Evolutionary conservation across 2,113 vertebrate species (phyloP).

Genomic region (Otus sunia): DNA sequence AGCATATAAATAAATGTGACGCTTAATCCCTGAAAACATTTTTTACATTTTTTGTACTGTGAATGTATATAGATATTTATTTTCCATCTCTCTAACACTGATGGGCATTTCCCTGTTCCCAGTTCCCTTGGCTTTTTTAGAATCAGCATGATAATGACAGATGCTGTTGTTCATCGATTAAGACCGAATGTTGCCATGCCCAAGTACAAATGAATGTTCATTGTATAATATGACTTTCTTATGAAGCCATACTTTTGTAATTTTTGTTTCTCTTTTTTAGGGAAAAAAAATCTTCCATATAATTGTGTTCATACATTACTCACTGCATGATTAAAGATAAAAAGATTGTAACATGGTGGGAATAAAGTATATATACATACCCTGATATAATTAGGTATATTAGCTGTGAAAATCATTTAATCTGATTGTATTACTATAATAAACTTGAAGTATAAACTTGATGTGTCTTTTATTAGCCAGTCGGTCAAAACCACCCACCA

Average conservation of each 20-base stretch:
- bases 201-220: constrained; percentile 7
- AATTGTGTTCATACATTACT: constrained; percentile 21
- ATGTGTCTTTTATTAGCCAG: neutral
- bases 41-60: neutral
- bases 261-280: constrained; percentile 12
- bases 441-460: constrained; percentile 43
- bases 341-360: neutral
- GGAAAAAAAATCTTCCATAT: neutral
- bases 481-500: neutral
- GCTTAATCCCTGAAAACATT: neutral
- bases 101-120: neutral
- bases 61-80: neutral
- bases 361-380: neutral
- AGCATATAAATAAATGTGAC: neutral
- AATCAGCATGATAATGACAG: neutral
- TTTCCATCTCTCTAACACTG: neutral
- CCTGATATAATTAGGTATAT: neutral
- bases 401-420: constrained; percentile 3
- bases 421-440: constrained; percentile 36
- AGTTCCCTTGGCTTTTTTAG: neutral
- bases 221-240: neutral
- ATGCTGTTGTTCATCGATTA: neutral
- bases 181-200: neutral
- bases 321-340: constrained; percentile 3
- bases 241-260: constrained; percentile 55